phyloP scores from a whole-genome alignment of 2,113 vertebrate species.

The Serilophus lunatus region DNA sequence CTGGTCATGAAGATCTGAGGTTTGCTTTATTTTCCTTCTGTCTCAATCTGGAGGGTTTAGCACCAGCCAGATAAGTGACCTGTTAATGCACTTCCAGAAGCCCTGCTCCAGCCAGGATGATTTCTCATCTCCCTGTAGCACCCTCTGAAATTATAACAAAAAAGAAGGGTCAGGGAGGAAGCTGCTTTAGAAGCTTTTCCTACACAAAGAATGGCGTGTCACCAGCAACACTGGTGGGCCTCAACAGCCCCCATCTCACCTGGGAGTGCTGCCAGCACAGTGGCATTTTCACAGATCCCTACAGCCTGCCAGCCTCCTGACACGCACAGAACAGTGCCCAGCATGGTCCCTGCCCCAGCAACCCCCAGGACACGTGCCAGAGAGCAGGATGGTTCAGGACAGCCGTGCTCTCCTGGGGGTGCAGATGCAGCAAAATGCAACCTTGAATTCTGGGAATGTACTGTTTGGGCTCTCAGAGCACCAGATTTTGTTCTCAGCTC shows the following conservation, averaged over 20 bases:
- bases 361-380: fast-evolving
- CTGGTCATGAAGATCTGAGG: background rate
- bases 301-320: background rate
- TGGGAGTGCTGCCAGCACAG: background rate
- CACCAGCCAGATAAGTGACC: background rate
- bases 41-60: background rate
- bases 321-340: background rate
- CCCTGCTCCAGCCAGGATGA: background rate
- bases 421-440: background rate
- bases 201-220: background rate
- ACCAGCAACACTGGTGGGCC: background rate
- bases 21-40: background rate
- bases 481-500: fast-evolving
- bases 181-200: background rate
- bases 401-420: fast-evolving
- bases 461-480: background rate
- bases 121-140: background rate
- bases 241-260: background rate
- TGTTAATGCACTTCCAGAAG: background rate
- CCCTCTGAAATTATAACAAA: background rate
- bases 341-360: fast-evolving
- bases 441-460: fast-evolving
- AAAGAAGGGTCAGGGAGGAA: background rate
- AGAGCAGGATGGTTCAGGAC: background rate
- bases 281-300: background rate